Evolutionary conservation across 2,888 invertebrate genomes (phyloP).

Genomic region (Sminthurides aquaticus): DNA sequence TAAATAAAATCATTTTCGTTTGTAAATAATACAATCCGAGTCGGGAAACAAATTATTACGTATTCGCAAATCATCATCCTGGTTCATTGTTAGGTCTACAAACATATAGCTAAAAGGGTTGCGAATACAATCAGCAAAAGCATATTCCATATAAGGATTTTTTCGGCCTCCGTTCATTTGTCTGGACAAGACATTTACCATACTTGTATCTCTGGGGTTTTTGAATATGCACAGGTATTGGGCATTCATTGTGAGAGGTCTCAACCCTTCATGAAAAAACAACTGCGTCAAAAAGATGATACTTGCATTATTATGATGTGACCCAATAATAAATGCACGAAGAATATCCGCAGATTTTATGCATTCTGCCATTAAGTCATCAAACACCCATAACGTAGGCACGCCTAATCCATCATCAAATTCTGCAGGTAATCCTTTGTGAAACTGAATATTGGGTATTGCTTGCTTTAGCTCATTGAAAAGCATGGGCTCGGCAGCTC

Average conservation of each 20-base stretch:
- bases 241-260: conserved; percentile 18
- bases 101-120: conserved; percentile 31
- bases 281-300: conserved; percentile 11
- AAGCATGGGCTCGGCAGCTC: neutral
- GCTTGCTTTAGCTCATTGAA: neutral
- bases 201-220: conserved; percentile 26
- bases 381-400: neutral
- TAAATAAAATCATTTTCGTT: too few relatives aligned
- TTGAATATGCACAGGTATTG: conserved; percentile 20
- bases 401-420: neutral
- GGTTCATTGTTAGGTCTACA: conserved; percentile 28
- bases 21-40: neutral
- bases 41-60: conserved; percentile 18
- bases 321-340: neutral
- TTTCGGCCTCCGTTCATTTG: conserved; percentile 30
- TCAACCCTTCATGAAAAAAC: conserved; percentile 21
- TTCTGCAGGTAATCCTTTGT: neutral
- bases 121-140: conserved; percentile 26
- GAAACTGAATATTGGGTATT: neutral
- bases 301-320: neutral
- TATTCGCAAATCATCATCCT: conserved; percentile 27
- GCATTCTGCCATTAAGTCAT: neutral
- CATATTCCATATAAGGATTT: conserved; percentile 20
- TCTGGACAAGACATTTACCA: conserved; percentile 18
- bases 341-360: neutral